These are phyloP conservation scores for Sparidentex hasta DNA, from an alignment of 2,797 vertebrate genomes.

Conservation along the genomic window DNA sequence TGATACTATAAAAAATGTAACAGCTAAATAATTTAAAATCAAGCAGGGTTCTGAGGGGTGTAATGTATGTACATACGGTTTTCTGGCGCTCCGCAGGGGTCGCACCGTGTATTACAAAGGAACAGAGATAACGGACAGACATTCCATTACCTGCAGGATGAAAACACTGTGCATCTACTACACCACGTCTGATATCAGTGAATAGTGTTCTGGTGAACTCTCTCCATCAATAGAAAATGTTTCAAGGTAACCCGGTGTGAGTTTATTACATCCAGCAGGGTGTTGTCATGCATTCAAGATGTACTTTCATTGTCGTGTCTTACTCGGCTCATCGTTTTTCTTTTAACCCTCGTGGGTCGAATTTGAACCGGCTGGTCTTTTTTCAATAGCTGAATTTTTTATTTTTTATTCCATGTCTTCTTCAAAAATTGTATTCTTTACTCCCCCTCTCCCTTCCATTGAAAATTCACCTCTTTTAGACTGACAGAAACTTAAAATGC, in stretches of 20 bases:
- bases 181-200: neutral
- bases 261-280: slow-evolving; percentile 12
- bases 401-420: no score
- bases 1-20: neutral
- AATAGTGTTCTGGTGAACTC: neutral
- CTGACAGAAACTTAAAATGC: no score
- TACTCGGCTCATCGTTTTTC: neutral
- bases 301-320: neutral
- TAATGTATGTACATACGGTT: neutral
- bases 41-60: neutral
- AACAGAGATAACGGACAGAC: neutral
- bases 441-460: no score
- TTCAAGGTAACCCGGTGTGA: neutral
- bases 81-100: neutral
- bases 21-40: slow-evolving; percentile 26
- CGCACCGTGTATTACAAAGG: neutral
- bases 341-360: neutral
- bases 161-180: neutral
- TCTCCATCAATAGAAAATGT: neutral
- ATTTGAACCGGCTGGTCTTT: no score
- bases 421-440: no score
- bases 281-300: neutral
- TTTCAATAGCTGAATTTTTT: no score
- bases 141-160: slow-evolving; percentile 13
- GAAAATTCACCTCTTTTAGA: no score